Evolutionary conservation across 2,113 vertebrate genomes (phyloP).

Genomic region (Bubo bubo): DNA sequence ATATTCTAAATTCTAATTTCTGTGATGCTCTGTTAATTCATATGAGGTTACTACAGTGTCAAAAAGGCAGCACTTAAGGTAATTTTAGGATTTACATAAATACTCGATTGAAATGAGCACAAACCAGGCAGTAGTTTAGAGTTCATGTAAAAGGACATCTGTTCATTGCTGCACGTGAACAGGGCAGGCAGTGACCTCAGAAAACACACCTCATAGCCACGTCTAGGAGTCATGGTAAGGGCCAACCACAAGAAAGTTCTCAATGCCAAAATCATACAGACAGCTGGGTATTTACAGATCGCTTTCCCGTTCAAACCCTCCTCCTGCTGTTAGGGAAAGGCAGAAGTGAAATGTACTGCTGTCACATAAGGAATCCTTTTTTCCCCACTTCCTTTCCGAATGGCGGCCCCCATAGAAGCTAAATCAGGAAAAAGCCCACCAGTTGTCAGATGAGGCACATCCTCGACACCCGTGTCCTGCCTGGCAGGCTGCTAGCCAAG

Average conservation of each 20-base stretch:
- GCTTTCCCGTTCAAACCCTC: neutral
- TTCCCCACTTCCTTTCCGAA: too few relatives aligned
- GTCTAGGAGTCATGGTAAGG: too few relatives aligned
- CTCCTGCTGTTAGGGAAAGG: neutral
- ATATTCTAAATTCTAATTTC: neutral
- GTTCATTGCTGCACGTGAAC: neutral
- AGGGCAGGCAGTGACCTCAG: neutral
- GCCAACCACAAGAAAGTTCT: rapidly evolving
- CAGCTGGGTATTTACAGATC: rapidly evolving
- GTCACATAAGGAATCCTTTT: too few relatives aligned
- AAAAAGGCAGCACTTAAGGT: neutral
- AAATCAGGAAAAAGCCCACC: too few relatives aligned
- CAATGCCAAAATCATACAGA: rapidly evolving
- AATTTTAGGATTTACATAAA: neutral
- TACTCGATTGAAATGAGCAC: neutral
- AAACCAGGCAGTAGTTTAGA: neutral
- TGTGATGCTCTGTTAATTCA: neutral
- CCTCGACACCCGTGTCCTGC: too few relatives aligned
- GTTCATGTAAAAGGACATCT: rapidly evolving
- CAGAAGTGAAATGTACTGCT: neutral
- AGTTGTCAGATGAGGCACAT: too few relatives aligned
- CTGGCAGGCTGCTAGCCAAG: too few relatives aligned
- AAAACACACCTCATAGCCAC: neutral
- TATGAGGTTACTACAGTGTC: neutral
- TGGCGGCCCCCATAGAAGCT: neutral